These are phyloP conservation scores for Synanthedon andrenaeformis DNA, from an alignment of 2,888 invertebrate species.

Conservation along the genomic window DNA sequence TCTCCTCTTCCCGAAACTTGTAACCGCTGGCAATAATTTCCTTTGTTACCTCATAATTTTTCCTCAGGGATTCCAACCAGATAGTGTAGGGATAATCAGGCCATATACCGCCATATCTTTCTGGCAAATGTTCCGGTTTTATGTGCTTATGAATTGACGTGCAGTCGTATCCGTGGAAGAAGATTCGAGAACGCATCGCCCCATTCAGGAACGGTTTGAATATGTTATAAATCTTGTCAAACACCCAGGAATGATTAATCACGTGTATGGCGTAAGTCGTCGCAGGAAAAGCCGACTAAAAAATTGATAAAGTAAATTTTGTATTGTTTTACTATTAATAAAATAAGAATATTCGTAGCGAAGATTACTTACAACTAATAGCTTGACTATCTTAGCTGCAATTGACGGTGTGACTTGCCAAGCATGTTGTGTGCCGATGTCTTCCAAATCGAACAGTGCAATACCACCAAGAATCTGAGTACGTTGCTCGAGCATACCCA, in stretches of 20 bases:
- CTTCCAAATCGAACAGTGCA: constrained; percentile 80
- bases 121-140: constrained; percentile 76
- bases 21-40: constrained; percentile 76
- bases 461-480: constrained; percentile 83
- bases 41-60: constrained; percentile 68
- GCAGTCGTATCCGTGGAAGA: constrained; percentile 80
- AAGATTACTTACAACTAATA: constrained; percentile 73
- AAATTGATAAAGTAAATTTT: constrained; percentile 10
- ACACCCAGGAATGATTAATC: constrained; percentile 84
- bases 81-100: constrained; percentile 80
- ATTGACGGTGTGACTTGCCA: constrained; percentile 80
- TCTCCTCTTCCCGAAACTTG: constrained; percentile 58
- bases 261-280: constrained; percentile 81
- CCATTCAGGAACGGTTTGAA: constrained; percentile 82
- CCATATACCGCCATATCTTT: constrained; percentile 76
- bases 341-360: no score
- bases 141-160: constrained; percentile 81
- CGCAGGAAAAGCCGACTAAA: constrained; percentile 79
- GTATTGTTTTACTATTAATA: neutral
- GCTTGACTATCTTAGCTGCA: constrained; percentile 75
- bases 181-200: constrained; percentile 74
- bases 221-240: constrained; percentile 81
- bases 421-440: constrained; percentile 77
- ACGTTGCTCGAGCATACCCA: constrained; percentile 79
- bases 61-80: constrained; percentile 76